These are phyloP conservation scores for Tamandua tetradactyla DNA, from an alignment of 2,797 vertebrate species.

Conservation along the genomic window DNA sequence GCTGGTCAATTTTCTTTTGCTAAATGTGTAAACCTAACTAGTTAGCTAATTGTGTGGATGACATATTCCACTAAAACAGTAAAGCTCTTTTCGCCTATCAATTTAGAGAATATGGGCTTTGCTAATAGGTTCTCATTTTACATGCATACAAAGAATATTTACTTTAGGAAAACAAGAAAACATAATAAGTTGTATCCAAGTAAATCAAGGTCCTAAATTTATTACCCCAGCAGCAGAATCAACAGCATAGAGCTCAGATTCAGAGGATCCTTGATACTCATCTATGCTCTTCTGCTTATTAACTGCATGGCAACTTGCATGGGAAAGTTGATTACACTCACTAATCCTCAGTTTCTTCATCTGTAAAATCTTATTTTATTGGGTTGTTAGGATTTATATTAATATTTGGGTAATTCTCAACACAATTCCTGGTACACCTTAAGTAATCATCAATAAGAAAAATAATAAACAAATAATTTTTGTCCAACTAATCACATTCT, in stretches of 20 bases:
- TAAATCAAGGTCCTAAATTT: not conserved
- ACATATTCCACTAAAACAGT: not conserved
- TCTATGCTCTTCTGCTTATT: not conserved
- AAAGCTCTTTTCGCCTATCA: not conserved
- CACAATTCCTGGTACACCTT: not conserved
- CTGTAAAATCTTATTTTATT: not conserved
- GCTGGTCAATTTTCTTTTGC: not conserved
- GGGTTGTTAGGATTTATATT: not conserved
- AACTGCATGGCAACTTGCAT: not conserved
- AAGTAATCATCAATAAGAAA: not conserved
- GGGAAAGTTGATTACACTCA: not conserved
- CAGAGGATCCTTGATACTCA: not conserved
- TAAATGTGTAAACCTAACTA: not conserved
- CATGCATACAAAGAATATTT: not conserved
- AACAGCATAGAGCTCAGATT: not conserved
- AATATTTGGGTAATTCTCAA: not conserved
- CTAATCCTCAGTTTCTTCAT: not conserved
- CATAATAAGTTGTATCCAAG: not conserved
- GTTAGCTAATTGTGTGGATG: not conserved
- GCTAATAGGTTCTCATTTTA: not conserved
- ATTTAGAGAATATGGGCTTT: not conserved
- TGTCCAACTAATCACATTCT: not conserved
- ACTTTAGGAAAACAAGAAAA: slow-evolving; percentile 10
- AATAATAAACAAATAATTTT: not conserved
- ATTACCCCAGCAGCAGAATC: not conserved